Percentiles rank a stretch among this genome's conserved stretches.
These are phyloP conservation scores for Silurus aristotelis DNA, from an alignment of 2,797 vertebrate genomes.

Conservation along the genomic window DNA sequence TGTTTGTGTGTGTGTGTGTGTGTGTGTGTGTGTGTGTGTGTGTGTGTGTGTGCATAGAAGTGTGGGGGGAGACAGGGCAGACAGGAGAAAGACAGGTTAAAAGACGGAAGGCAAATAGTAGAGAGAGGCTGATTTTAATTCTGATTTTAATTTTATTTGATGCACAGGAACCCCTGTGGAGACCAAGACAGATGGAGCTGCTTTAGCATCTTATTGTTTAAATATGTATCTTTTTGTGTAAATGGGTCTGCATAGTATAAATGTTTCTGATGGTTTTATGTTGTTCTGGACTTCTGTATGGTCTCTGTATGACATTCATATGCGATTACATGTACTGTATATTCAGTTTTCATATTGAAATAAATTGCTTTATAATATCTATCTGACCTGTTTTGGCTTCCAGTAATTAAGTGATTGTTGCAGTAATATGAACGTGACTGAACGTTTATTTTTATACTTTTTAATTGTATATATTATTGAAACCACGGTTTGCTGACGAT, in stretches of 20 bases:
- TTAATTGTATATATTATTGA: background rate
- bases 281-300: constrained; percentile 2
- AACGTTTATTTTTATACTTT: background rate
- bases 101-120: constrained; percentile 33
- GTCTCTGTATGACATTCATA: background rate
- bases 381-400: background rate
- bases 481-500: background rate
- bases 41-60: background rate
- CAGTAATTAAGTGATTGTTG: background rate
- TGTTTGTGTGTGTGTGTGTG: background rate
- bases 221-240: constrained; percentile 36
- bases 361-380: background rate
- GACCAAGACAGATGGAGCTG: constrained; percentile 46
- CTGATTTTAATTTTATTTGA: constrained; percentile 54
- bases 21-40: background rate
- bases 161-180: constrained; percentile 44
- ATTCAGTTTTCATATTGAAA: background rate
- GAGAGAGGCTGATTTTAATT: constrained; percentile 43
- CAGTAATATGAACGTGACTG: no score
- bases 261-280: constrained; percentile 6
- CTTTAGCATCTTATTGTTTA: constrained; percentile 44
- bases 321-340: background rate
- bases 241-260: constrained; percentile 11
- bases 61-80: constrained; percentile 57
- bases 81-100: constrained; percentile 31